Conservation (phyloP, 2,797 vertebrate species). For the Channallabes apus region DNA sequence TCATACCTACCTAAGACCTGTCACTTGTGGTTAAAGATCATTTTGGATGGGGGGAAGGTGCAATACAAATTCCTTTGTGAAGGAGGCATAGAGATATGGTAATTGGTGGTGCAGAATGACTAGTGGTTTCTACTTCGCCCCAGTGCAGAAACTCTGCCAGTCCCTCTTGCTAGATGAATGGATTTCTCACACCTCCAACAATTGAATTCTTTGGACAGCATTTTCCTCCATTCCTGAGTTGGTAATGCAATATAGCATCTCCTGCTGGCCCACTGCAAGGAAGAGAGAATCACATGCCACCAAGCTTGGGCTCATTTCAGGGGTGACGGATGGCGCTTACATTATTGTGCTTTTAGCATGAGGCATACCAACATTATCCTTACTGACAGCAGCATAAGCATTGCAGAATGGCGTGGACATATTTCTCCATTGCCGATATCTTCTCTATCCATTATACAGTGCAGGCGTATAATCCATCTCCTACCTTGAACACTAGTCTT, state of each 20-base stretch:
- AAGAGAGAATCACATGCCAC: conserved; percentile 37
- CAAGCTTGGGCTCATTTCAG: conserved; percentile 41
- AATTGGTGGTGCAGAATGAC: conserved; percentile 47
- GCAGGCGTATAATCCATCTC: conserved; percentile 44
- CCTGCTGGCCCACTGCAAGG: conserved; percentile 43
- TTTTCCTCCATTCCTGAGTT: conserved; percentile 53
- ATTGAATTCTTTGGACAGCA: conserved; percentile 56
- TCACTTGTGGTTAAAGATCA: conserved; percentile 25
- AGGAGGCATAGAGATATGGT: conserved; percentile 15
- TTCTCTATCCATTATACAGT: conserved; percentile 31
- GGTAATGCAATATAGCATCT: conserved; percentile 56
- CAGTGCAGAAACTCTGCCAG: conserved; percentile 30
- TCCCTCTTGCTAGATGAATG: conserved; percentile 49
- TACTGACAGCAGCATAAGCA: conserved; percentile 41
- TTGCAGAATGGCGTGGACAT: conserved; percentile 37
- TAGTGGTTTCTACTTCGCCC: conserved; percentile 12
- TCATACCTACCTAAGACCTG: conserved; percentile 37
- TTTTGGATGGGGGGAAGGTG: neutral
- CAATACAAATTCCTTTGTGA: conserved; percentile 16
- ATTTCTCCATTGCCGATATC: conserved; percentile 37
- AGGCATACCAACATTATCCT: conserved; percentile 28
- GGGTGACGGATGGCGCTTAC: conserved; percentile 44
- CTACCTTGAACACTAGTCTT: conserved; percentile 17
- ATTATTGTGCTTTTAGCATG: conserved; percentile 48
- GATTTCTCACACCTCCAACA: conserved; percentile 48